Percentiles rank a stretch among this genome's conserved stretches.
Evolutionary conservation across 2,113 vertebrate species (phyloP).

Genomic region (Pontoporia blainvillei): DNA sequence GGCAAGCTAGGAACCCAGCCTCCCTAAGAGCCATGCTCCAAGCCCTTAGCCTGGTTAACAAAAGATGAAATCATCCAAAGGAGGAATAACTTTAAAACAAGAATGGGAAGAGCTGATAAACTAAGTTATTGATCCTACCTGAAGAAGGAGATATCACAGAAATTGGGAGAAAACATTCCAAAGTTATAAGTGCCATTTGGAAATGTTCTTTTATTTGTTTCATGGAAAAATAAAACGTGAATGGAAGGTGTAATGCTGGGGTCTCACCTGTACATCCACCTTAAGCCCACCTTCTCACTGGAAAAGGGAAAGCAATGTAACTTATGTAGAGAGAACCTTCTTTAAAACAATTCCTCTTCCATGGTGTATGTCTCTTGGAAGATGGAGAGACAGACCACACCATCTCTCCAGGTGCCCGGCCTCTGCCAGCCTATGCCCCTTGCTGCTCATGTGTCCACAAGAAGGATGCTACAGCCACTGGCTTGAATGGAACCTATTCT

Average conservation of each 20-base stretch:
- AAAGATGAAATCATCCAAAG: neutral
- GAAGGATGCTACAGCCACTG: neutral
- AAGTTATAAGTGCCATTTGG: neutral
- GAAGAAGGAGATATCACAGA: neutral
- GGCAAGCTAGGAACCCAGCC: neutral
- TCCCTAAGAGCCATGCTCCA: neutral
- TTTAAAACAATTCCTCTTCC: neutral
- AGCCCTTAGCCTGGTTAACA: neutral
- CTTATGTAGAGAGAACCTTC: neutral
- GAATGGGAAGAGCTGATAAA: neutral
- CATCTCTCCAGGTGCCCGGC: neutral
- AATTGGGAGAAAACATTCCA: neutral
- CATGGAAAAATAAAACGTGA: neutral
- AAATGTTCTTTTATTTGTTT: neutral
- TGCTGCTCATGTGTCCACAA: neutral
- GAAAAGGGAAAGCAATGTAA: neutral
- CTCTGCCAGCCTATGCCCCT: neutral
- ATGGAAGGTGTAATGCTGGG: neutral
- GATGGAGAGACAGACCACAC: neutral
- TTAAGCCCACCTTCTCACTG: neutral
- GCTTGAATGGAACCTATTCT: neutral
- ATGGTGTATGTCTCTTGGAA: neutral
- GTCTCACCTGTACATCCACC: neutral
- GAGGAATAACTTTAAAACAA: neutral
- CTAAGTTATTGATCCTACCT: neutral